phyloP scores from a whole-genome alignment of 2,797 vertebrate genomes.

The Acrossocheilus wenchowensis region DNA sequence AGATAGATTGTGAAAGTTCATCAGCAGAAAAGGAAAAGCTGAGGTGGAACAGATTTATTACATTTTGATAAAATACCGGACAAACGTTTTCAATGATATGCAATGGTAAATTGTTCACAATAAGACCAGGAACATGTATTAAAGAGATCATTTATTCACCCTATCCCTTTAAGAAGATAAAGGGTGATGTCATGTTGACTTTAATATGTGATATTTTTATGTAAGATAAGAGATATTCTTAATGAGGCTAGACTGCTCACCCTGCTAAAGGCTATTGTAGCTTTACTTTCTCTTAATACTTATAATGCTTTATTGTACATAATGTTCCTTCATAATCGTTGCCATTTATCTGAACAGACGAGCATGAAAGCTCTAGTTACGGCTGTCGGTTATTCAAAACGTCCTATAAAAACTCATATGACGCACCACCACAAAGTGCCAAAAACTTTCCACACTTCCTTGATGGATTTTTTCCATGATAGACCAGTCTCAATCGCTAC shows the following conservation, averaged over 20 bases:
- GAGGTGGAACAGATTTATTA: neutral
- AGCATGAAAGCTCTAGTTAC: neutral
- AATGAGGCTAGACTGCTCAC: neutral
- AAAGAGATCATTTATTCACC: neutral
- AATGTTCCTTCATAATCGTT: neutral
- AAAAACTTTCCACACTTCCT: neutral
- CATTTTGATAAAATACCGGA: neutral
- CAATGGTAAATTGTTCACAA: neutral
- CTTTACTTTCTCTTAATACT: slow-evolving; percentile 12
- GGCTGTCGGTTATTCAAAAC: neutral
- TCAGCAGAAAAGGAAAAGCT: neutral
- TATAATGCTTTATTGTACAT: slow-evolving; percentile 7
- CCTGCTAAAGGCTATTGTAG: neutral
- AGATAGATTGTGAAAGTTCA: neutral
- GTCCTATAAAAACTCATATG: neutral
- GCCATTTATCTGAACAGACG: neutral
- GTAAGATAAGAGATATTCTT: neutral
- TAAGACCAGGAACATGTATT: neutral
- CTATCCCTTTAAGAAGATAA: neutral
- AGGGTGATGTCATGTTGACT: neutral
- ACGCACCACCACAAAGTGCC: neutral
- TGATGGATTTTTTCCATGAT: slow-evolving; percentile 10
- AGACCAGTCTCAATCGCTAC: neutral
- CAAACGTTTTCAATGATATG: neutral
- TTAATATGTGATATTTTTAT: neutral